Evolutionary conservation across 2,113 vertebrate genomes (phyloP), one percentile per base, ranked within the genome.

Genomic region (Serinus canaria): DNA sequence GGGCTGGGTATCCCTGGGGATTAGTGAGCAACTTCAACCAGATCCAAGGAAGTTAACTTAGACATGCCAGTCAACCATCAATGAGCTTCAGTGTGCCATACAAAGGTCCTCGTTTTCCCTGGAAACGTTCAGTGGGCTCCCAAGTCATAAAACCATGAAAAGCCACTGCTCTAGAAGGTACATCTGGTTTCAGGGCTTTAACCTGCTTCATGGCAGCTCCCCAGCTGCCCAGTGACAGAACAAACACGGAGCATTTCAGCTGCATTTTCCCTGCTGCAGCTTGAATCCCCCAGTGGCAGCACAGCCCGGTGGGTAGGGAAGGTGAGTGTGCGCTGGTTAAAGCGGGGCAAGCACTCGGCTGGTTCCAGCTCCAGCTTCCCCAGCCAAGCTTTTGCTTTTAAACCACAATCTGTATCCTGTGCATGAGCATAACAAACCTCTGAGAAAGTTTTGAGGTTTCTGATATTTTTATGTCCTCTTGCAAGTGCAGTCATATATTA

Each of bases 131-230:
- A 70, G 43, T 37, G 43, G 19, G 14, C 66, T 94, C 88, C 60
- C 79, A 86, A 86, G 63, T 27, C 75, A 92, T 67, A 90, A 92
- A 96, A 93, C 58, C 86, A 63, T 7, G 44, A 83, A 83, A 90
- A 90, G 52, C 18, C 22, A 15, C 63, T 53, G 63, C 68, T 95
- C 88, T 74, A 92, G 89, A 95, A 94, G 55, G 75, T 37, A 49
- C 1, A 1, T 59, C 91, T 95, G 84, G 37, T 74, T 89, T 89
- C 82, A 90, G 41, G 15, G 46, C 77, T 96, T 74, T 63, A 83
- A 74, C 82, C 92, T 94, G 92, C 67, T 95, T 93, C 93, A 58
- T 83, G 88, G 91, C 90, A 85, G 55, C 1, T 85, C 67, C 41
- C 46, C 87, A 62, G 87, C 74, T 41, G 33, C 60, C 78, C 50